Conservation (phyloP, 2,113 vertebrate genomes). For the Prunella himalayana region DNA sequence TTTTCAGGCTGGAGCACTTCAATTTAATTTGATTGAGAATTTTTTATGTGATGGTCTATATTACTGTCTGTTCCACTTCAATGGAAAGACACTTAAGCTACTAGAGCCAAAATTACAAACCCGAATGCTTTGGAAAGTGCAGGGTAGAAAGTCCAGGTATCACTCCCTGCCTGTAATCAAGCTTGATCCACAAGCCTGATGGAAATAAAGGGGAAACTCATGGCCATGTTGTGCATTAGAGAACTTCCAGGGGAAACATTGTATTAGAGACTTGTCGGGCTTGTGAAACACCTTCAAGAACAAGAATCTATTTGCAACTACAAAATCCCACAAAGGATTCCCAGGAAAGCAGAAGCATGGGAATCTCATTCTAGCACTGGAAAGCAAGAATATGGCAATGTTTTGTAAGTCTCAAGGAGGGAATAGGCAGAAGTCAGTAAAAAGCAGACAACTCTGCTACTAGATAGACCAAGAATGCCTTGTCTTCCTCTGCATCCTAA, state of each 20-base stretch:
- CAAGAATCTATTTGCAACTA: neutral
- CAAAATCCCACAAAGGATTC: neutral
- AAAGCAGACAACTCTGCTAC: neutral
- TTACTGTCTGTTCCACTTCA: neutral
- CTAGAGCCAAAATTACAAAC: neutral
- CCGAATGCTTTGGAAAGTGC: neutral
- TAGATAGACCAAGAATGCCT: neutral
- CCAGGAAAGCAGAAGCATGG: neutral
- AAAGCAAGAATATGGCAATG: neutral
- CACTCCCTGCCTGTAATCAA: neutral
- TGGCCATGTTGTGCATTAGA: neutral
- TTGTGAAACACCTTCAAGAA: neutral
- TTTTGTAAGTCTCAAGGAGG: neutral
- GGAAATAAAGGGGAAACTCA: neutral
- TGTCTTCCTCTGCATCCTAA: neutral
- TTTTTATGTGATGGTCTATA: neutral
- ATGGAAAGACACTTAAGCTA: neutral
- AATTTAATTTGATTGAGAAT: neutral
- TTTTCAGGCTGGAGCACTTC: neutral
- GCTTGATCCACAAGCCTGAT: neutral
- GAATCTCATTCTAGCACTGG: neutral
- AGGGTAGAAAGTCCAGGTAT: neutral
- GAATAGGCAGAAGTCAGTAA: neutral
- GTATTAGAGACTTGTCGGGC: neutral
- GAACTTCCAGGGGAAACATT: neutral